Evolutionary conservation across 2,888 invertebrate species (phyloP).

Genomic region (Lithophane semibrunnea): DNA sequence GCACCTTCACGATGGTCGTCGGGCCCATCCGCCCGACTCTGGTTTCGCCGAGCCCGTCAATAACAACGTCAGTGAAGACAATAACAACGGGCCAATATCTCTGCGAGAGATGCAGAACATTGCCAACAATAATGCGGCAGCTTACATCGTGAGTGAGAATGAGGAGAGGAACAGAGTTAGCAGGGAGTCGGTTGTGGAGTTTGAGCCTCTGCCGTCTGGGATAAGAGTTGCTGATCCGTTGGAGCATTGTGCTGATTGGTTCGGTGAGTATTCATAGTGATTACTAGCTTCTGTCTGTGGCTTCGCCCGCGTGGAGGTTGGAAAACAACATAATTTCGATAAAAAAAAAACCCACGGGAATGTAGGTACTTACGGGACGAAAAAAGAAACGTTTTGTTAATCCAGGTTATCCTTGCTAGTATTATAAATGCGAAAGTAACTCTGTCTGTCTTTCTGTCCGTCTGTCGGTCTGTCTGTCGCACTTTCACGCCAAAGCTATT

Average conservation of each 20-base stretch:
- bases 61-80: slow-evolving; percentile 88
- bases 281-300: not conserved
- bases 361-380: too few relatives aligned
- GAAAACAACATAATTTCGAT: not conserved
- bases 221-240: slow-evolving; percentile 83
- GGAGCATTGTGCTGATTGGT: slow-evolving; percentile 86
- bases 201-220: slow-evolving; percentile 83
- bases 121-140: slow-evolving; percentile 89
- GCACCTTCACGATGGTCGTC: slow-evolving; percentile 85
- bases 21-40: slow-evolving; percentile 83
- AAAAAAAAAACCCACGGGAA: not conserved
- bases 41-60: slow-evolving; percentile 86
- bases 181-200: slow-evolving; percentile 86
- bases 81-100: slow-evolving; percentile 90
- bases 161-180: slow-evolving; percentile 86
- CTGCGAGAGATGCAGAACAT: slow-evolving; percentile 90
- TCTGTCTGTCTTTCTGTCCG: too few relatives aligned
- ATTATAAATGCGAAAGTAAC: too few relatives aligned
- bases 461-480: too few relatives aligned
- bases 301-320: not conserved
- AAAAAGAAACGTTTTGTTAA: not conserved
- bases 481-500: too few relatives aligned
- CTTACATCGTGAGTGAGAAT: slow-evolving; percentile 89
- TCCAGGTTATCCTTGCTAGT: not conserved
- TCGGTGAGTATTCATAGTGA: slow-evolving; percentile 77